Base-by-base conservation (phyloP, 2,888 invertebrate genomes). In the Hecatera dysodea region DNA sequence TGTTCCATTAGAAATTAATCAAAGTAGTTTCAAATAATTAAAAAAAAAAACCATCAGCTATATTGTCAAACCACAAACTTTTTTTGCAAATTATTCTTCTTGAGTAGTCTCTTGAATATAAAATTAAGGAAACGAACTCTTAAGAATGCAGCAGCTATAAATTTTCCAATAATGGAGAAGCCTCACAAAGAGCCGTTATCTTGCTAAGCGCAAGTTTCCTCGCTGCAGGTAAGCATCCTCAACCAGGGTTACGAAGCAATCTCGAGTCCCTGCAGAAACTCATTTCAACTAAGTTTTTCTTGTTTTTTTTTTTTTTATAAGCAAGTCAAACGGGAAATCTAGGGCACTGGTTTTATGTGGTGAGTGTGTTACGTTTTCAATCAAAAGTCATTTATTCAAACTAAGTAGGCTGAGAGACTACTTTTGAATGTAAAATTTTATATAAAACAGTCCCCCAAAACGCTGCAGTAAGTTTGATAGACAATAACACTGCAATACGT, bases 261-360 rank as follows among this genome's bases (percentile, higher is more conserved):
- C 75, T 81, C 50, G 78, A 83, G 65, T 73, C 71, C 17, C 55
- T 39, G n/a, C 27, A 53, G 44, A 78, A 84, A 83, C 79, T 85
- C 74, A 75, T 85, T 74, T 74, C 33, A 75, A 62, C 75, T 65
- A 72, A 83, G 75, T 72, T 64, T 78, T 59, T 33, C 44, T 29
- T 60, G 77, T 75, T 73, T 78, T 81, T 73, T 75, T 73, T 78
- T 81, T 73, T 33, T 29, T 4, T 73, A 57, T 52, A 56, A 67
- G 33, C 22, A 33, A 71, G 27, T 46, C 55, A 52, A 70, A 67
- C 22, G 29, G 46, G 7, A 17, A 59, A 55, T 42, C 62, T 66
- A 2, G n/a, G 19, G 50, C 27, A 65, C 6, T 5, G 50, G 50
- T 55, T 66, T 68, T 66, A 39, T 48, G 46, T 46, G 27, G 36